Evolutionary conservation across 2,113 vertebrate species (phyloP).

Genomic region (Hyperoodon ampullatus): DNA sequence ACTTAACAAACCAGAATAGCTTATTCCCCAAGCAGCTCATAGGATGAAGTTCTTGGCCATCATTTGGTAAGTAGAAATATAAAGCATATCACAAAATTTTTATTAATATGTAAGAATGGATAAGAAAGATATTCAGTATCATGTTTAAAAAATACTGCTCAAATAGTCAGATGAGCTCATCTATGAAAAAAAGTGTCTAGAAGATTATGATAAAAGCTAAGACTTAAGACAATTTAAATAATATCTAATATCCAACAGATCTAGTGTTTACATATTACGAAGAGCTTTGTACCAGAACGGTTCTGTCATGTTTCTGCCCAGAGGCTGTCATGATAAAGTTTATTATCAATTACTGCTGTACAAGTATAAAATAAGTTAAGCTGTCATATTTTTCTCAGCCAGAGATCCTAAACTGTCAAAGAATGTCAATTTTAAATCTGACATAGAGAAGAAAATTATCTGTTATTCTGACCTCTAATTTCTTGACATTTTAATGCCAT

Average conservation of each 20-base stretch:
- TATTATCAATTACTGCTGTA: slow-evolving; percentile 90
- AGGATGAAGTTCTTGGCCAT: background rate
- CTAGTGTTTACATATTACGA: slow-evolving; percentile 91
- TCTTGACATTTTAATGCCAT: slow-evolving; percentile 95
- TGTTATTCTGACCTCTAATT: slow-evolving; percentile 94
- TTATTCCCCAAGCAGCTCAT: background rate
- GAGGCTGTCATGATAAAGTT: slow-evolving; percentile 92
- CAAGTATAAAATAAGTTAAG: slow-evolving; percentile 92
- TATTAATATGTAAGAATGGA: background rate
- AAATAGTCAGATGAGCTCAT: slow-evolving; percentile 64
- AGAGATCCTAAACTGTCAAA: slow-evolving; percentile 89
- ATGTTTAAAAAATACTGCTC: slow-evolving; percentile 46
- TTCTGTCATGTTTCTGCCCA: slow-evolving; percentile 94
- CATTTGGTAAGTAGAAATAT: background rate
- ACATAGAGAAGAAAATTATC: slow-evolving; percentile 92
- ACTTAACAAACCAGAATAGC: background rate
- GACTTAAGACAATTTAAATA: slow-evolving; percentile 86
- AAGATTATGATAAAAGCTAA: slow-evolving; percentile 86
- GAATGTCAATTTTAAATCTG: slow-evolving; percentile 92
- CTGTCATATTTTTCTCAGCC: slow-evolving; percentile 91
- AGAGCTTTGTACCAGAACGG: slow-evolving; percentile 88
- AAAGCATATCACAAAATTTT: background rate
- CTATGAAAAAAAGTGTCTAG: slow-evolving; percentile 66
- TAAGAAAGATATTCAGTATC: slow-evolving; percentile 18
- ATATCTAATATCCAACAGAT: slow-evolving; percentile 89